Conservation (phyloP, 1,140 invertebrate species). For the Maconellicoccus hirsutus region DNA sequence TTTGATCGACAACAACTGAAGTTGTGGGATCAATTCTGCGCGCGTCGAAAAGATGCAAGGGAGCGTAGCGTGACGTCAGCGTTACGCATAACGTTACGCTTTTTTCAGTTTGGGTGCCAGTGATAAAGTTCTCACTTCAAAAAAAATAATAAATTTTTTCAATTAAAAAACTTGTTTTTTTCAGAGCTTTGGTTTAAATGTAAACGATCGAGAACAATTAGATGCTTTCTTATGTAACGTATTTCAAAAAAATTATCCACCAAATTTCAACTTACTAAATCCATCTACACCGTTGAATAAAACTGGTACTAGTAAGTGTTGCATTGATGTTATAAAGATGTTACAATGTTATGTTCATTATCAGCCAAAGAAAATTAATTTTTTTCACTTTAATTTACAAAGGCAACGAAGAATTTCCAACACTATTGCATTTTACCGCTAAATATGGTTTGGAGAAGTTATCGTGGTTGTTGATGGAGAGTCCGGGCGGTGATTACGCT, state of each 20-base stretch:
- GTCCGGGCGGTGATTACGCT: conserved; percentile 65
- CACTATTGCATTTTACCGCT: conserved; percentile 75
- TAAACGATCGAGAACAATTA: conserved; percentile 58
- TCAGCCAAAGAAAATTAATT: no score
- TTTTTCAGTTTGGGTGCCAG: no score
- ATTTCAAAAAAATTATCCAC: conserved; percentile 68
- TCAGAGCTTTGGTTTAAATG: conserved; percentile 64
- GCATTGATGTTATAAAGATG: conserved; percentile 45
- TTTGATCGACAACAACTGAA: no score
- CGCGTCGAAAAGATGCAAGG: no score
- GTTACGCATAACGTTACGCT: no score
- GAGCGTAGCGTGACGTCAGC: no score
- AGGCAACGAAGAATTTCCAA: conserved; percentile 53
- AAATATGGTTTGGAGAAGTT: conserved; percentile 71
- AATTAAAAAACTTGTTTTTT: background rate
- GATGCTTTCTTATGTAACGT: conserved; percentile 67
- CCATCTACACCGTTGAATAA: conserved; percentile 25
- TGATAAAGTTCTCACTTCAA: no score
- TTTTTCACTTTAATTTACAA: no score
- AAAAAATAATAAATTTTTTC: no score
- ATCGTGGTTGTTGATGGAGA: conserved; percentile 67
- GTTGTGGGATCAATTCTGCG: no score
- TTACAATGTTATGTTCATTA: conserved; percentile 31
- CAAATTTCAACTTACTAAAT: conserved; percentile 57
- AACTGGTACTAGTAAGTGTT: background rate